Evolutionary conservation across 1,140 invertebrate genomes (phyloP).

Genomic region (Drosophila albomicans): DNA sequence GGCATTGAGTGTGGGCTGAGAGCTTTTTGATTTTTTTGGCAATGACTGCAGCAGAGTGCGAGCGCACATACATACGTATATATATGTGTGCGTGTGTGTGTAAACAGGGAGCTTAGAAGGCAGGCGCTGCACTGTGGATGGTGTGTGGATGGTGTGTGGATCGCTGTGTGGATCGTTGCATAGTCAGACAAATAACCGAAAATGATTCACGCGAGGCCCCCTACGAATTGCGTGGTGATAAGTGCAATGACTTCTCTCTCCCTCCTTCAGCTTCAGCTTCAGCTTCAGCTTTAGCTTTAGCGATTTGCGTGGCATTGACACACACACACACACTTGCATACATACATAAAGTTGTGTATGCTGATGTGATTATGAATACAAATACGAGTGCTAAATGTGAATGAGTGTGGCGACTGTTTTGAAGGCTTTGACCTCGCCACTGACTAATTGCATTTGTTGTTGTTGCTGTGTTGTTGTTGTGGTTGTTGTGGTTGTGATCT

Average conservation of each 20-base stretch:
- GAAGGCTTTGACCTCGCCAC: slow-evolving; percentile 49
- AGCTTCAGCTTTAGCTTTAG: slow-evolving; percentile 6
- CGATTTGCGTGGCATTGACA: slow-evolving; percentile 53
- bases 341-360: neutral
- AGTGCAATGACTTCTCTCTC: slow-evolving; percentile 48
- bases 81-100: slow-evolving; percentile 15
- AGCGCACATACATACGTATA: too few relatives aligned
- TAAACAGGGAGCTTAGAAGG: slow-evolving; percentile 55
- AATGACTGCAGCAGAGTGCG: slow-evolving; percentile 14
- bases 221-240: slow-evolving; percentile 40
- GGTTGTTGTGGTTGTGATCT: neutral
- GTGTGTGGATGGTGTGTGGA: slow-evolving; percentile 3
- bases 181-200: slow-evolving; percentile 43
- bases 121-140: slow-evolving; percentile 13
- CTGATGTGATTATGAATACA: slow-evolving; percentile 36
- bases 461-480: neutral
- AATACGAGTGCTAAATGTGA: slow-evolving; percentile 41
- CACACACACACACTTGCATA: slow-evolving; percentile 12
- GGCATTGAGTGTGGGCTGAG: slow-evolving; percentile 20
- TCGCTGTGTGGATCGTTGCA: slow-evolving; percentile 13
- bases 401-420: slow-evolving; percentile 9
- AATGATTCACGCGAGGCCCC: slow-evolving; percentile 46
- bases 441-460: slow-evolving; percentile 31
- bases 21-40: slow-evolving; percentile 42
- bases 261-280: neutral